Evolutionary conservation across 2,888 invertebrate species (phyloP).

Genomic region (Eilema griseolum): DNA sequence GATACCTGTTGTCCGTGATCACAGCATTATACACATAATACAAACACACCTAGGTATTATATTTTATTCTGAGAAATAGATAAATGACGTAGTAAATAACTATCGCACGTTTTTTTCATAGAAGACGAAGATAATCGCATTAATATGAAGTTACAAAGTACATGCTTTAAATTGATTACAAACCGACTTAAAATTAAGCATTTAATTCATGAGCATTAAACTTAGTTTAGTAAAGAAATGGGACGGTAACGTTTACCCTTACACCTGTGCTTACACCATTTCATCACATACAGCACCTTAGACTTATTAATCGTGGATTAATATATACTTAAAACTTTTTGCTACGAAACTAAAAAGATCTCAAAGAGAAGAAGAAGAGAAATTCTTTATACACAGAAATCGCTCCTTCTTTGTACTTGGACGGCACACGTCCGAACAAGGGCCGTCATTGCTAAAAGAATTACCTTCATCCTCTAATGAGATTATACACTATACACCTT

Average conservation of each 20-base stretch:
- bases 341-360: background rate
- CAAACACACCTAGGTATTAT: background rate
- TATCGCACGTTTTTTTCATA: background rate
- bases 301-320: no score
- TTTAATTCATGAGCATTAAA: background rate
- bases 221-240: background rate
- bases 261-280: no score
- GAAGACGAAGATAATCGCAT: background rate
- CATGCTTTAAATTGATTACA: background rate
- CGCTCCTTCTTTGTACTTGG: constrained; percentile 26
- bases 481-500: constrained; percentile 66
- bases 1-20: background rate
- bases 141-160: background rate
- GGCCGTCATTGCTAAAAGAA: constrained; percentile 64
- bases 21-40: background rate
- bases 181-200: background rate
- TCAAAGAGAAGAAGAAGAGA: no score
- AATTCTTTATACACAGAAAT: no score
- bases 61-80: background rate
- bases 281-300: no score
- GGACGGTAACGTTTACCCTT: no score
- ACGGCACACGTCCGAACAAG: constrained; percentile 50
- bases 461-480: constrained; percentile 65
- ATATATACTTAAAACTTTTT: no score
- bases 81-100: background rate